Percentiles rank a stretch among this genome's conserved stretches.
Evolutionary conservation across 2,888 invertebrate genomes (phyloP).

Genomic region (Junonia oenone): DNA sequence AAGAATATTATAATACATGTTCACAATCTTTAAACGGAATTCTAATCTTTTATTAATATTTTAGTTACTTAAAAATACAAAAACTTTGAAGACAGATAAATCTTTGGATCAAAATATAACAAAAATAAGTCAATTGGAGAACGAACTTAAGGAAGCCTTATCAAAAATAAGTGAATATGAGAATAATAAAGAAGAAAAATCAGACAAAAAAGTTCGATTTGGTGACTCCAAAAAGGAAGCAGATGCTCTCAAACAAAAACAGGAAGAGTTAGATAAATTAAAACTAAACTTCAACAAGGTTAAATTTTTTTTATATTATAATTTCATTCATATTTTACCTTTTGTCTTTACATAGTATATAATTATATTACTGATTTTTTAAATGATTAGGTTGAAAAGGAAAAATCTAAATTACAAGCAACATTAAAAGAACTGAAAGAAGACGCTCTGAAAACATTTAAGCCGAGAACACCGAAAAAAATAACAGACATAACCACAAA

Average conservation of each 20-base stretch:
- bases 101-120: slow-evolving; percentile 78
- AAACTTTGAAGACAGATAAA: slow-evolving; percentile 76
- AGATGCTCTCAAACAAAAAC: slow-evolving; percentile 62
- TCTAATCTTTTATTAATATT: slow-evolving; percentile 28
- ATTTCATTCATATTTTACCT: no score
- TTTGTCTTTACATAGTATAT: no score
- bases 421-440: slow-evolving; percentile 83
- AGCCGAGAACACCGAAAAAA: slow-evolving; percentile 85
- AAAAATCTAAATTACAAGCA: slow-evolving; percentile 82
- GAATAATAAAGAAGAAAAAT: slow-evolving; percentile 66
- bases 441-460: slow-evolving; percentile 82
- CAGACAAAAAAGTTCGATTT: slow-evolving; percentile 74
- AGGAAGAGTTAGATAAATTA: slow-evolving; percentile 76
- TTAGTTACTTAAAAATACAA: slow-evolving; percentile 76
- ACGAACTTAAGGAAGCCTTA: slow-evolving; percentile 80
- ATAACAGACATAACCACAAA: slow-evolving; percentile 86
- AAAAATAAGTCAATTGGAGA: slow-evolving; percentile 82
- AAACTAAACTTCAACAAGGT: slow-evolving; percentile 74
- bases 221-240: slow-evolving; percentile 65
- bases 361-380: not conserved
- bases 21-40: not conserved
- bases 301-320: no score
- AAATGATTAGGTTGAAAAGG: slow-evolving; percentile 77
- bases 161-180: slow-evolving; percentile 79
- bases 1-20: not conserved